Evolutionary conservation across 2,113 vertebrate species (phyloP).

Genomic region (Sakesphorus luctuosus): DNA sequence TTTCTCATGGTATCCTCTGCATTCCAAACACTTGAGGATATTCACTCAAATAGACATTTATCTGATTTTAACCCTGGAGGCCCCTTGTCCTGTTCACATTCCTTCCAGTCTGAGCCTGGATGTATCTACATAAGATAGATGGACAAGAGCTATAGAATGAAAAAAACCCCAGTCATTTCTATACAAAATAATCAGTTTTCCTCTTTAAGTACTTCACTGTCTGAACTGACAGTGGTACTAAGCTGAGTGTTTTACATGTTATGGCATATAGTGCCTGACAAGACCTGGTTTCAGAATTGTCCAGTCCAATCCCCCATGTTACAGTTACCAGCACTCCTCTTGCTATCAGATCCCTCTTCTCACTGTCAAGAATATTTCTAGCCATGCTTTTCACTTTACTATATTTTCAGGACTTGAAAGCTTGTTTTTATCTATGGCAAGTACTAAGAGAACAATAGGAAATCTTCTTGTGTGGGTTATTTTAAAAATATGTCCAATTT

Average conservation of each 20-base stretch:
- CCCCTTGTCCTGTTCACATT: not conserved
- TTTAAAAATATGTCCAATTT: not conserved
- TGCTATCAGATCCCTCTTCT: not conserved
- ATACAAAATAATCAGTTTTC: not conserved
- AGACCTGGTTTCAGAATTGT: not conserved
- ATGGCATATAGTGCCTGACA: not conserved
- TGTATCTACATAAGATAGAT: not conserved
- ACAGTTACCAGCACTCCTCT: not conserved
- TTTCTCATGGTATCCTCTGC: not conserved
- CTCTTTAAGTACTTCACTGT: not conserved
- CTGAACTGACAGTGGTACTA: not conserved
- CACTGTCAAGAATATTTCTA: not conserved
- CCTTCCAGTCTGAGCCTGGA: not conserved
- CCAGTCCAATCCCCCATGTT: rapidly evolving
- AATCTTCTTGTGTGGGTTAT: not conserved
- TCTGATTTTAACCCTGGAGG: not conserved
- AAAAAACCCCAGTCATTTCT: not conserved
- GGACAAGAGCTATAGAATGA: not conserved
- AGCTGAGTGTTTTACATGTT: not conserved
- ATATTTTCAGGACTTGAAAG: not conserved
- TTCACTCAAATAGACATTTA: not conserved
- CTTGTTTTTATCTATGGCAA: not conserved
- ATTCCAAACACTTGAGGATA: not conserved
- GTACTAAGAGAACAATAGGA: not conserved
- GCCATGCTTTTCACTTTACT: not conserved